These are phyloP conservation scores for Apocrypta bakeri DNA, from an alignment of 1,140 invertebrate genomes.

Conservation along the genomic window DNA sequence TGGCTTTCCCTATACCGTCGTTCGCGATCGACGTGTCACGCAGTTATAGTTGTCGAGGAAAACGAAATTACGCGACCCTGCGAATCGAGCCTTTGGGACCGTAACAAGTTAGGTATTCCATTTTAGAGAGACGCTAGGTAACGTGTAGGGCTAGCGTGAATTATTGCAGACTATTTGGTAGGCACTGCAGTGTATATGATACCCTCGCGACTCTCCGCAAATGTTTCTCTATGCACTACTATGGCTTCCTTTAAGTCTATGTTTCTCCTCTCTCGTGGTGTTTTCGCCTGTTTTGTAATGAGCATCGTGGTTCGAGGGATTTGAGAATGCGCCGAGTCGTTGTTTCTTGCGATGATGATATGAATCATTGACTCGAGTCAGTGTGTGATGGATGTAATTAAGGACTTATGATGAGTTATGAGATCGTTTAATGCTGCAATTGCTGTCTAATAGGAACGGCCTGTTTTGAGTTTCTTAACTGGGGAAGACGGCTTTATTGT, in stretches of 20 bases:
- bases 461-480: neutral
- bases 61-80: slow-evolving; percentile 39
- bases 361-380: neutral
- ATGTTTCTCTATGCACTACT: neutral
- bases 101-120: slow-evolving; percentile 50
- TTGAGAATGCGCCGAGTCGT: neutral
- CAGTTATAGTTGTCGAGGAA: slow-evolving; percentile 15
- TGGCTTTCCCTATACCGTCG: neutral
- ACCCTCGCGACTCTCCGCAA: neutral
- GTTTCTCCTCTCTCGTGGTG: neutral
- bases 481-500: neutral
- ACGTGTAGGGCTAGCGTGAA: slow-evolving; percentile 27
- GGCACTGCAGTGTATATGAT: neutral
- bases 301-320: neutral
- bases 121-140: slow-evolving; percentile 22
- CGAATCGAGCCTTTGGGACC: slow-evolving; percentile 44
- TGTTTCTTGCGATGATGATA: neutral
- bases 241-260: neutral
- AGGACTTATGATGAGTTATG: neutral
- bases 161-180: slow-evolving; percentile 38
- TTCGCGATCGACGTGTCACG: neutral
- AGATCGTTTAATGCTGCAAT: neutral
- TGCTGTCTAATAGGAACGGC: neutral
- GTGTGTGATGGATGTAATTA: neutral
- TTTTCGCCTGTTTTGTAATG: neutral